Evolutionary conservation across 2,888 invertebrate genomes (phyloP).

Genomic region (Drosophila antonietae): DNA sequence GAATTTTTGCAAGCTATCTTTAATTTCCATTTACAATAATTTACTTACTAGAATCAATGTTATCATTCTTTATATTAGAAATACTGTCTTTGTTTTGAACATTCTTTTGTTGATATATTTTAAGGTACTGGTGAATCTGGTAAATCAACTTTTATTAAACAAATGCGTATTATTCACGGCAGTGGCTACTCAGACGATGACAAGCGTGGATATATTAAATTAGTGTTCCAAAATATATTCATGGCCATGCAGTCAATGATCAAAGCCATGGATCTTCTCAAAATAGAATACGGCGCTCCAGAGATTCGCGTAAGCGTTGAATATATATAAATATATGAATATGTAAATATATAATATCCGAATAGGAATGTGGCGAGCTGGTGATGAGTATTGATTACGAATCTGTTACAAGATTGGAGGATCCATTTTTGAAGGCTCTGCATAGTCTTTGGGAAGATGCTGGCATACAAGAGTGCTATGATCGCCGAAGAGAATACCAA

Average conservation of each 20-base stretch:
- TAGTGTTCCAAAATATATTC: constrained; percentile 99
- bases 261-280: constrained; percentile 99
- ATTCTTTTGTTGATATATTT: background rate
- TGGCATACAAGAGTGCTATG: constrained; percentile 99
- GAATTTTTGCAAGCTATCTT: too few relatives aligned
- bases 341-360: background rate
- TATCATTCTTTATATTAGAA: too few relatives aligned
- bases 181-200: constrained; percentile 99
- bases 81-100: background rate
- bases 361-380: constrained; percentile 96
- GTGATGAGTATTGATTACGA: constrained; percentile 98
- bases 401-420: constrained; percentile 98
- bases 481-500: constrained; percentile 99
- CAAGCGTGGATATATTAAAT: constrained; percentile 98
- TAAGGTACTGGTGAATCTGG: constrained; percentile 96
- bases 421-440: constrained; percentile 98
- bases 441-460: constrained; percentile 97
- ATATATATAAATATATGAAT: background rate
- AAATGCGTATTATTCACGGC: constrained; percentile 99
- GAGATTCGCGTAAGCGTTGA: constrained; percentile 92
- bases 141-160: constrained; percentile 99
- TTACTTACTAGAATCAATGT: too few relatives aligned
- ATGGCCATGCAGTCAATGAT: constrained; percentile 99
- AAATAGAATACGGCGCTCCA: constrained; percentile 96
- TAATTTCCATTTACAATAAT: too few relatives aligned